Evolutionary conservation across 2,797 vertebrate species (phyloP).

Genomic region (Chiroxiphia lanceolata): DNA sequence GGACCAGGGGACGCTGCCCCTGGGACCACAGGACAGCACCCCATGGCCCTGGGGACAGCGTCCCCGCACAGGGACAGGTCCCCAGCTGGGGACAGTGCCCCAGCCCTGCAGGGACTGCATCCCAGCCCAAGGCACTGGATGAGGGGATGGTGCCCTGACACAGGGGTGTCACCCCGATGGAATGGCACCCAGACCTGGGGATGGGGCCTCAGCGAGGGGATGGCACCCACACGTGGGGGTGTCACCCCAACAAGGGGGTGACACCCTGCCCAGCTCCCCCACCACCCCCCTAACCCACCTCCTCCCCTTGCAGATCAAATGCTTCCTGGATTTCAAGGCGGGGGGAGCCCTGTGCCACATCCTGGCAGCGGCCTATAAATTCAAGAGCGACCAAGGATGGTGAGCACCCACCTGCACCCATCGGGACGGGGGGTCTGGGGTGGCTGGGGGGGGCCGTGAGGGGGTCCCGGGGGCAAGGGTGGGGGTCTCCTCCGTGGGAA

Average conservation of each 20-base stretch:
- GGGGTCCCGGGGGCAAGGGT: background rate
- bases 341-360: constrained; percentile 95
- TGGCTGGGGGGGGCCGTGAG: background rate
- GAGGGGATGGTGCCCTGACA: too few relatives aligned
- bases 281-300: background rate
- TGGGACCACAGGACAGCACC: background rate
- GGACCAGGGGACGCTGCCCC: background rate
- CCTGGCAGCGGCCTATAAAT: constrained; percentile 97
- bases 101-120: background rate
- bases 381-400: constrained; percentile 99
- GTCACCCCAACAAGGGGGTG: accelerated
- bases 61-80: background rate
- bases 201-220: background rate
- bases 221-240: accelerated
- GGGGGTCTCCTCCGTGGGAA: background rate
- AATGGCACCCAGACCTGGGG: accelerated
- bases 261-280: background rate
- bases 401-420: constrained; percentile 66
- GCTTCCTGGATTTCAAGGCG: constrained; percentile 97
- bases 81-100: background rate
- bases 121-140: background rate
- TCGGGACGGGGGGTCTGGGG: background rate
- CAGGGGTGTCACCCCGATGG: accelerated
- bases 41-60: background rate
- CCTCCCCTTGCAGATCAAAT: constrained; percentile 85